Base-by-base conservation (phyloP, 2,113 vertebrate genomes). In the Triplophysa dalaica region DNA sequence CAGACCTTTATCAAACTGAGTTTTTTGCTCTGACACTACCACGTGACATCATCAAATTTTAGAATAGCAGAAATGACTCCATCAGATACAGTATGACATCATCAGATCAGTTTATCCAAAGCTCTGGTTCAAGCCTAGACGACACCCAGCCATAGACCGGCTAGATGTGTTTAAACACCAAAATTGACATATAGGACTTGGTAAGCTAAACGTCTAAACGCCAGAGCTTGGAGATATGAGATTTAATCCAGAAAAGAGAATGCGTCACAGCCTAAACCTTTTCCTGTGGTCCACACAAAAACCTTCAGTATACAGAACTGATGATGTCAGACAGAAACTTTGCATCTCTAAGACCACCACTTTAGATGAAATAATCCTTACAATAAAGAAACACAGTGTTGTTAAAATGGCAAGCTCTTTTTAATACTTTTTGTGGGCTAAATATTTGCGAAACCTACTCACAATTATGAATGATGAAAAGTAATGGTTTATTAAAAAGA, bases 201-300 rank as follows among this genome's bases (percentile, higher is more conserved):
- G 43, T 67, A 67, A 41, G 19, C 21, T 21, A 67, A 67, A 45
- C 65, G 14, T 43, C n/a, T 22, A 45, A 67, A 67, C 65, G 41
- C 38, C 11, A 67, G n/a, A 0, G 41, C 19, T 12, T 1, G 41
- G 65, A 48, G 10, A n/a, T 65, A 41, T 66, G 33, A 43, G 16
- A 65, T 19, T 6, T 43, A n/a, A 41, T 43, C 33, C 33, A n/a
- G 11, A 68, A 45, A 22, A 68, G 12, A 67, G 65, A 0, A 12
- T 7, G 38, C 12, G 41, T 14, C n/a, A 9, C 9, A 66, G 64
- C 19, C 64, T 43, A 66, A 41, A 66, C 29, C 41, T 68, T 11
- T 68, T 68, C 65, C 65, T 67, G 41, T 7, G 41, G 41, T 22
- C n/a, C n/a, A 22, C n/a, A 7, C 38, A 67, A 21, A 67, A 67